Percentiles rank a stretch among this genome's conserved stretches.
Evolutionary conservation across 2,888 invertebrate species (phyloP).

Genomic region (Polietes domitor): DNA sequence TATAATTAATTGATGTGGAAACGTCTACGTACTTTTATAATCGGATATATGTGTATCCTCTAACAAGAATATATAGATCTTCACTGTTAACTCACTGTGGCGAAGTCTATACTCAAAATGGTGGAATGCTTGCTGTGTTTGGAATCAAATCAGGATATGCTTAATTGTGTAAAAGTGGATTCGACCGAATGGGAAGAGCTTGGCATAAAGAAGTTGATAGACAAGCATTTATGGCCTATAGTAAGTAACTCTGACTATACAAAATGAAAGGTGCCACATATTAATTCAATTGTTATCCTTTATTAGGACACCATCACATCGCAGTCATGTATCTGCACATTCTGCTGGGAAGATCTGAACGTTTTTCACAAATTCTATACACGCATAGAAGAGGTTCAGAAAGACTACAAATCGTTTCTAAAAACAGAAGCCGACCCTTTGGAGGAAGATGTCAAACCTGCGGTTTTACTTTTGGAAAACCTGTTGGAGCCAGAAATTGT

Average conservation of each 20-base stretch:
- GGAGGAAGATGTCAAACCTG: background rate
- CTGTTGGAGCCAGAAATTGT: slow-evolving; percentile 1
- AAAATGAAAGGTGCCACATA: background rate
- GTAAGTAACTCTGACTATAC: slow-evolving; percentile 32
- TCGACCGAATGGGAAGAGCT: slow-evolving; percentile 44
- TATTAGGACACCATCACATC: slow-evolving; percentile 24
- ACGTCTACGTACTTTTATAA: too few species aligned
- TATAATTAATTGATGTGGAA: too few species aligned
- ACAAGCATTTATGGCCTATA: slow-evolving; percentile 48
- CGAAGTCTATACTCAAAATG: background rate
- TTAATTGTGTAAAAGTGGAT: slow-evolving; percentile 23
- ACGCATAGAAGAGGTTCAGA: slow-evolving; percentile 70
- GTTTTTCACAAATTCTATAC: slow-evolving; percentile 73
- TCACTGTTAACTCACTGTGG: too few species aligned
- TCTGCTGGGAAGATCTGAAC: slow-evolving; percentile 72
- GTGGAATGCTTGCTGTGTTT: slow-evolving; percentile 32
- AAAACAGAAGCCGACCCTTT: slow-evolving; percentile 59
- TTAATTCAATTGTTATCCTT: background rate
- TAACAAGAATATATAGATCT: too few species aligned
- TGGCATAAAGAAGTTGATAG: slow-evolving; percentile 43
- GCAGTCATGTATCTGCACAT: slow-evolving; percentile 67
- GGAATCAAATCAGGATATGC: background rate
- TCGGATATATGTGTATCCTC: too few species aligned
- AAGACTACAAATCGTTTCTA: slow-evolving; percentile 62
- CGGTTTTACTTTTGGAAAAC: background rate